Percentiles rank a stretch among this genome's conserved stretches.
Evolutionary conservation across 2,113 vertebrate species (phyloP).

Genomic region (Pomatorhinus ruficollis): DNA sequence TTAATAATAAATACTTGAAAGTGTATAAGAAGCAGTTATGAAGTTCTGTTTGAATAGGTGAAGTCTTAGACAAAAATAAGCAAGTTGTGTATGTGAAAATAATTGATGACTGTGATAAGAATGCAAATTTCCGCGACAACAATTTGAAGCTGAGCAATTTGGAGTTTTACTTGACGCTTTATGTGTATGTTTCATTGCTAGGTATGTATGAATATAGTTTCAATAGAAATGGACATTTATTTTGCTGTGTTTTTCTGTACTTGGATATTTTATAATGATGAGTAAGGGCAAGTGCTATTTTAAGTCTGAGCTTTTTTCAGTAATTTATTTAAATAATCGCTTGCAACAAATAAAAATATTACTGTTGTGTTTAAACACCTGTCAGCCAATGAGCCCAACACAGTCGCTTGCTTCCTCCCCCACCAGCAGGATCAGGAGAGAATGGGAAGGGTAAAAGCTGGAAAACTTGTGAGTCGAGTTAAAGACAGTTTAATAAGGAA

Average conservation of each 20-base stretch:
- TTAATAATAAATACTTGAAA: not conserved
- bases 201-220: not conserved
- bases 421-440: not conserved
- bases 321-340: not conserved
- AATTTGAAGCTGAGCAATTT: not conserved
- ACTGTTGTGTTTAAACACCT: not conserved
- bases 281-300: not conserved
- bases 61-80: not conserved
- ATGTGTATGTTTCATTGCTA: not conserved
- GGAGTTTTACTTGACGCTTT: not conserved
- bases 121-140: not conserved
- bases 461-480: not conserved
- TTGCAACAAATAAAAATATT: not conserved
- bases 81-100: not conserved
- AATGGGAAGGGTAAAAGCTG: not conserved
- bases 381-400: not conserved
- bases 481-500: not conserved
- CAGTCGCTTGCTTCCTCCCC: rapidly evolving
- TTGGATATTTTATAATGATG: not conserved
- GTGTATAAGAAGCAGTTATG: not conserved
- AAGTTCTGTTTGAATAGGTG: not conserved
- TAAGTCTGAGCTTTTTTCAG: not conserved
- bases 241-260: not conserved
- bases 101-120: not conserved
- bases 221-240: not conserved